Percentiles rank a stretch among this genome's conserved stretches.
Evolutionary conservation across 1,140 invertebrate species (phyloP).

Genomic region (Acromyrmex echinatior): DNA sequence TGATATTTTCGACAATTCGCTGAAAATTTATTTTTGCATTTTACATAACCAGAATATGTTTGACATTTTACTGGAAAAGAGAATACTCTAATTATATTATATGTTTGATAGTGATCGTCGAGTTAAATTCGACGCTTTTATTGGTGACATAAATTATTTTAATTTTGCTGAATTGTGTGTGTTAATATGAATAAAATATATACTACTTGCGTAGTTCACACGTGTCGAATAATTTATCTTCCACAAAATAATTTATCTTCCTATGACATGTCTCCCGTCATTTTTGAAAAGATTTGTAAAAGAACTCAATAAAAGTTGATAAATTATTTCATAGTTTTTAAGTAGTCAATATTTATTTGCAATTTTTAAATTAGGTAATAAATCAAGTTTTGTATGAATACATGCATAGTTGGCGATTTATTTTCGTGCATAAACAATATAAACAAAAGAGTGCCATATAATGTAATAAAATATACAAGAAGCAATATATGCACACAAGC

Average conservation of each 20-base stretch:
- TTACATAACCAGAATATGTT: neutral
- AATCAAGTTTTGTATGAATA: neutral
- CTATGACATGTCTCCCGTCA: neutral
- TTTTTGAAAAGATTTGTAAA: neutral
- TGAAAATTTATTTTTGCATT: neutral
- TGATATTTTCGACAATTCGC: neutral
- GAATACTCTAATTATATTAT: neutral
- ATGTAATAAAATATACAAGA: neutral
- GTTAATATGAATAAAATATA: neutral
- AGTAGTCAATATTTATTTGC: neutral
- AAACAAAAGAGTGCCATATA: neutral
- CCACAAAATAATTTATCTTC: neutral
- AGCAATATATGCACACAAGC: conserved; percentile 14
- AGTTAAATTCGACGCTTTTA: neutral
- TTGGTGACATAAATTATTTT: neutral
- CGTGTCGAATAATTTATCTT: neutral
- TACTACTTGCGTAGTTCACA: neutral
- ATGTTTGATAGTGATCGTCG: neutral
- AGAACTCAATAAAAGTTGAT: neutral
- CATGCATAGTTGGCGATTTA: conserved; percentile 9
- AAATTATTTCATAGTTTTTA: conserved; percentile 17
- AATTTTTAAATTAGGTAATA: neutral
- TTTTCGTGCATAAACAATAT: neutral
- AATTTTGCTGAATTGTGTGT: neutral
- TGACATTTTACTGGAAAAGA: neutral